A percentile compares a stretch with the other conserved stretches of the same genome.
phyloP scores from a whole-genome alignment of 1,140 invertebrate species.

The Batillaria attramentaria region DNA sequence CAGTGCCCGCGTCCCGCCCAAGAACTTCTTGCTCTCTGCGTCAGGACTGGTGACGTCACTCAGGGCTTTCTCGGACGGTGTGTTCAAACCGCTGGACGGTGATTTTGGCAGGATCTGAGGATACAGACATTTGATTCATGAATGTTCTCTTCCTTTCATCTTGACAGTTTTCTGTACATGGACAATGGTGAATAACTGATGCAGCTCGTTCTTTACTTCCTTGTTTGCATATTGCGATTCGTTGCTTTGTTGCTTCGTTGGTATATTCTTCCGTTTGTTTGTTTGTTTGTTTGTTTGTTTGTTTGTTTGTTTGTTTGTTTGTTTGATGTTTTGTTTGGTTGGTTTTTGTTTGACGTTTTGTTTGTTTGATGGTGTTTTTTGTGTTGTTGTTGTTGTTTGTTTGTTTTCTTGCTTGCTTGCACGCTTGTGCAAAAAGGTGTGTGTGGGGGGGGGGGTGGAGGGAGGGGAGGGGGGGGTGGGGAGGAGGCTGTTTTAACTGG shows the following conservation, averaged over 20 bases:
- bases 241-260: neutral
- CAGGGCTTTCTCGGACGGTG: slow-evolving; percentile 11
- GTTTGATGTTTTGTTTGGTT: no score
- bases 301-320: neutral
- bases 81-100: slow-evolving; percentile 15
- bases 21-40: slow-evolving; percentile 13
- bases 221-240: no score
- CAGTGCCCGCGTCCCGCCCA: slow-evolving; percentile 3
- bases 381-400: no score
- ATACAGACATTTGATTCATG: neutral
- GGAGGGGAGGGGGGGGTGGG: no score
- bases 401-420: no score
- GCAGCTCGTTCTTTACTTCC: no score
- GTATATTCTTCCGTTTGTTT: neutral
- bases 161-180: neutral
- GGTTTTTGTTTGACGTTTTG: no score
- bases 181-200: no score
- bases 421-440: no score
- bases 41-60: slow-evolving; percentile 15
- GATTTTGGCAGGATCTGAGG: slow-evolving; percentile 22
- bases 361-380: no score
- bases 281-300: neutral
- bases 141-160: neutral
- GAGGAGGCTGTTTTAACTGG: no score
- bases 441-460: no score